Evolutionary conservation across 2,113 vertebrate species (phyloP).

Genomic region (Scomber colias): DNA sequence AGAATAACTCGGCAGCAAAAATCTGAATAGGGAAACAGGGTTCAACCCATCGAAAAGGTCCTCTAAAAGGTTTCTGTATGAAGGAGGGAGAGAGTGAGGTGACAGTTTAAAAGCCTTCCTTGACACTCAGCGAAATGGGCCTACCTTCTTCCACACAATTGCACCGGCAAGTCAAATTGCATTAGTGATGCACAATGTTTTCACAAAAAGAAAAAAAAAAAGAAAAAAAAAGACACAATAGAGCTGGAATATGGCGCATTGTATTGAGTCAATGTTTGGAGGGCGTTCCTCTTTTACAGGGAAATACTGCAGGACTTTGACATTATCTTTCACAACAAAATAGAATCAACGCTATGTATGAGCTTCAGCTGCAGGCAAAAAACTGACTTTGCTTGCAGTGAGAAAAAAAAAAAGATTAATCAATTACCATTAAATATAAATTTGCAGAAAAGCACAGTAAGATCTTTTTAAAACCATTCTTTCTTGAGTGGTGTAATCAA

Average conservation of each 20-base stretch:
- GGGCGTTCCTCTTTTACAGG: constrained; percentile 44
- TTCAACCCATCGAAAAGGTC: constrained; percentile 57
- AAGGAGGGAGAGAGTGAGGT: constrained; percentile 75
- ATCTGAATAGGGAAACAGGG: constrained; percentile 36
- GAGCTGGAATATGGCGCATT: constrained; percentile 63
- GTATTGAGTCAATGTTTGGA: constrained; percentile 63
- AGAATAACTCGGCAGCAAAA: constrained; percentile 50
- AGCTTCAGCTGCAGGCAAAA: constrained; percentile 10
- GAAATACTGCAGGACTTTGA: constrained; percentile 51
- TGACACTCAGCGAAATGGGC: constrained; percentile 76
- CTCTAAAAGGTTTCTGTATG: constrained; percentile 82
- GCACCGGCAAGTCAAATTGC: constrained; percentile 83
- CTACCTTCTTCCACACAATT: constrained; percentile 85
- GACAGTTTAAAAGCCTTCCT: constrained; percentile 87
- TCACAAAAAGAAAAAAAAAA: constrained; percentile 29
- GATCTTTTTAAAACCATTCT: constrained; percentile 32
- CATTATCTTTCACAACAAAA: constrained; percentile 70
- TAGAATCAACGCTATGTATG: constrained; percentile 27
- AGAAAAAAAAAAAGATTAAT: constrained; percentile 32
- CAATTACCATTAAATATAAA: constrained; percentile 43
- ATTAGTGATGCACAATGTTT: constrained; percentile 84
- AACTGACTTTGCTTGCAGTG: not conserved
- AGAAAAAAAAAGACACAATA: constrained; percentile 70
- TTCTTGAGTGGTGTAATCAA: constrained; percentile 38
- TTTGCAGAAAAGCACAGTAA: constrained; percentile 31